Percentiles rank a stretch among this genome's conserved stretches.
phyloP scores from a whole-genome alignment of 2,113 vertebrate genomes.

The Triplophysa tibetana region DNA sequence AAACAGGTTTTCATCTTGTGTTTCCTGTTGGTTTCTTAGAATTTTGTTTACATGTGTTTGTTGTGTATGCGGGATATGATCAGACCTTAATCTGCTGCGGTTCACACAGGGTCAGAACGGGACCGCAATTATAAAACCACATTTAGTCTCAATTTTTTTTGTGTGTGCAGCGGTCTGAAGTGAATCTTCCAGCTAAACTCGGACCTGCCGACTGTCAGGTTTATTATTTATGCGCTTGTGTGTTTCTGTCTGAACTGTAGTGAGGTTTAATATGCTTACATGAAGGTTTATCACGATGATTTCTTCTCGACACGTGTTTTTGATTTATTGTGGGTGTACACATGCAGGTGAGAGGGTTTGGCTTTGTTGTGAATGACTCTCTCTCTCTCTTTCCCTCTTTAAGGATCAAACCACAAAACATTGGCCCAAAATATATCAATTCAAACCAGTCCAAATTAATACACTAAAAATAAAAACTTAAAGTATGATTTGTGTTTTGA shows the following conservation, averaged over 20 bases:
- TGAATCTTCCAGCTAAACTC: background rate
- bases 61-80: background rate
- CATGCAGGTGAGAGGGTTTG: conserved; percentile 24
- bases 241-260: background rate
- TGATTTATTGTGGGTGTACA: conserved; percentile 26
- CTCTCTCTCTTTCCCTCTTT: no score
- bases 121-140: conserved; percentile 62
- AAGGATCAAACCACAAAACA: no score
- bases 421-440: no score
- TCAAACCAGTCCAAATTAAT: no score
- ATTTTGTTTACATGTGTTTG: background rate
- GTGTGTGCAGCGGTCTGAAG: background rate
- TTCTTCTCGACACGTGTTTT: conserved; percentile 30
- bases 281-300: conserved; percentile 34
- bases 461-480: no score
- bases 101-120: background rate
- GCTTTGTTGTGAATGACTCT: conserved; percentile 25
- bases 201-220: no score
- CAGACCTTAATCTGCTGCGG: background rate
- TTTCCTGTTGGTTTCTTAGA: background rate
- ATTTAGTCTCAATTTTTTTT: conserved; percentile 49
- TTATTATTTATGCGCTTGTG: background rate
- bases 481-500: no score
- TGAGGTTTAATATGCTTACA: conserved; percentile 3
- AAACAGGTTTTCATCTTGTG: background rate